Percentiles rank a stretch among this genome's conserved stretches.
phyloP scores from a whole-genome alignment of 1,140 invertebrate genomes.

The Calephelis nemesis region DNA sequence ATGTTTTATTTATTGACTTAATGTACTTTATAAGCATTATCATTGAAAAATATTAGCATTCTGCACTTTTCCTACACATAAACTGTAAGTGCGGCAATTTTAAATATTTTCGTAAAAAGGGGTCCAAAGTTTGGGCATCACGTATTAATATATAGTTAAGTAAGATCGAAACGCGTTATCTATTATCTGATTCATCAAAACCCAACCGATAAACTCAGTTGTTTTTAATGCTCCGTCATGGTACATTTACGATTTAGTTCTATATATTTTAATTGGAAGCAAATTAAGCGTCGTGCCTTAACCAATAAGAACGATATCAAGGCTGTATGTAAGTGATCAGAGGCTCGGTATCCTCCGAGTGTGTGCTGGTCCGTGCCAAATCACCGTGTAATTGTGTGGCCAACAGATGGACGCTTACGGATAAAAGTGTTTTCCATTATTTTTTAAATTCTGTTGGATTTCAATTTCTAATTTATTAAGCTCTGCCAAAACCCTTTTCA shows the following conservation, averaged over 20 bases:
- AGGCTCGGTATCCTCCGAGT: constrained; percentile 29
- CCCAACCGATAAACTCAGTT: background rate
- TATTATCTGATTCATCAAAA: background rate
- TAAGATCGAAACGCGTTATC: too few relatives aligned
- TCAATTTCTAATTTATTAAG: too few relatives aligned
- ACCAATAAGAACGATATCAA: constrained; percentile 32
- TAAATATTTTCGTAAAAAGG: too few relatives aligned
- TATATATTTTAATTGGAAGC: constrained; percentile 9
- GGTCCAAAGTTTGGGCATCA: too few relatives aligned
- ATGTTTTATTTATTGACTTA: too few relatives aligned
- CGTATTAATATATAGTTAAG: too few relatives aligned
- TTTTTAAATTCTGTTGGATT: background rate
- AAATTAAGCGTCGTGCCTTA: background rate
- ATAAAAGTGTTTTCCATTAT: background rate
- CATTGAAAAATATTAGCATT: too few relatives aligned
- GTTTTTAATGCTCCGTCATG: background rate
- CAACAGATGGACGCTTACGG: constrained; percentile 11
- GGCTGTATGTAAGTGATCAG: constrained; percentile 35
- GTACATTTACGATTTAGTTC: background rate
- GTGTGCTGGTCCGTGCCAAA: constrained; percentile 40
- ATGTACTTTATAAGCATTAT: too few relatives aligned
- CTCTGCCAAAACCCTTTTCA: too few relatives aligned
- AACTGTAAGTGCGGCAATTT: too few relatives aligned
- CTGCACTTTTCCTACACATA: too few relatives aligned
- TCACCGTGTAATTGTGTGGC: constrained; percentile 44